Conservation (phyloP, 2,113 vertebrate genomes). For the Lynx canadensis region DNA sequence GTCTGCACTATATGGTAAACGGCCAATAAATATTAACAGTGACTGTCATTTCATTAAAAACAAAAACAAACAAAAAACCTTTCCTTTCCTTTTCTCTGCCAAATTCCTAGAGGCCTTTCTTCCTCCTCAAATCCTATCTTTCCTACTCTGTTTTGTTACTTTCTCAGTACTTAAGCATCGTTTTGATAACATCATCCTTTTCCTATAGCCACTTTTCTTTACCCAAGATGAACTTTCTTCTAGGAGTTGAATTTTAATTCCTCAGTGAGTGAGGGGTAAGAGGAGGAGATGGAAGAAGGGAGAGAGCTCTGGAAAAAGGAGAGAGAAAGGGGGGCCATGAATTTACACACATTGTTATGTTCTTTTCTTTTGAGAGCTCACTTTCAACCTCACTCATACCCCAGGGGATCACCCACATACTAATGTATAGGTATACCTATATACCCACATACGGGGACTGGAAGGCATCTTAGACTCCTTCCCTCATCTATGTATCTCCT, state of each 20-base stretch:
- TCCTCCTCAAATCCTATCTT: neutral
- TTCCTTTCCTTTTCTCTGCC: neutral
- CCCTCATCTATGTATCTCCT: neutral
- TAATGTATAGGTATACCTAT: neutral
- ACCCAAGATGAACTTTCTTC: neutral
- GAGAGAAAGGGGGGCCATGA: neutral
- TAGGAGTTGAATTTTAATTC: neutral
- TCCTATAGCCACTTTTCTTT: neutral
- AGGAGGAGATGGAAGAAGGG: neutral
- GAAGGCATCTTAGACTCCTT: neutral
- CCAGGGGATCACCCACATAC: neutral
- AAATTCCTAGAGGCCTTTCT: neutral
- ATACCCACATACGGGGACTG: neutral
- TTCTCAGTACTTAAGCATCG: neutral
- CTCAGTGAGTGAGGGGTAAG: neutral
- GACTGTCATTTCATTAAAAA: neutral
- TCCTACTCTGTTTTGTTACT: neutral
- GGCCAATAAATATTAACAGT: neutral
- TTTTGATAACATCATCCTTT: neutral
- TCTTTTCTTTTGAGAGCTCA: neutral
- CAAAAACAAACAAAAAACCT: neutral
- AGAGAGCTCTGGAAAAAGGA: neutral
- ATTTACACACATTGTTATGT: neutral
- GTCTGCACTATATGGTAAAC: neutral
- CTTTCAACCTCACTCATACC: neutral